These are phyloP conservation scores for Deroplatys truncata DNA, from an alignment of 2,888 invertebrate species.

Conservation along the genomic window DNA sequence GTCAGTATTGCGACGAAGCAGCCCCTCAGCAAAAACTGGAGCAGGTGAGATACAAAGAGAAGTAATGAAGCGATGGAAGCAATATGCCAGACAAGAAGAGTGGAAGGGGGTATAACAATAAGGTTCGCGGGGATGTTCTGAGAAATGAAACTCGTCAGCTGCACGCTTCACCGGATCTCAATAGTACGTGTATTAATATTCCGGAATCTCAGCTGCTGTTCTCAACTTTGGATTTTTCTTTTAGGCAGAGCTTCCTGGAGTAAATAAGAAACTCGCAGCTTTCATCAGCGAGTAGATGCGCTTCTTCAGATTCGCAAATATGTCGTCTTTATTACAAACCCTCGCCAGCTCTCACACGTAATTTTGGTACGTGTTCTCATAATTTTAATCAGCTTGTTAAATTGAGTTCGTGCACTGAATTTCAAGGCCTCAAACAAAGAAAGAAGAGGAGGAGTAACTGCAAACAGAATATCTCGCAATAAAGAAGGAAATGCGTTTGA, in stretches of 20 bases:
- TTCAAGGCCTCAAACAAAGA: not conserved
- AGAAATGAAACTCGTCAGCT: not conserved
- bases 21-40: not conserved
- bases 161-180: not conserved
- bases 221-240: not conserved
- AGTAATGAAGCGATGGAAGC: not conserved
- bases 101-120: not conserved
- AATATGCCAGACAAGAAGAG: not conserved
- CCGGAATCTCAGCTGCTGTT: not conserved
- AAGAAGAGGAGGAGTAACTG: not conserved
- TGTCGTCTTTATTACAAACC: not conserved
- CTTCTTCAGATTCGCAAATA: not conserved
- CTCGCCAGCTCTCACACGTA: not conserved
- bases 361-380: not conserved
- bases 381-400: not conserved
- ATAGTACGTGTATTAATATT: not conserved
- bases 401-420: not conserved
- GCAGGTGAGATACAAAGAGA: not conserved
- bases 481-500: not conserved
- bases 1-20: too few relatives aligned
- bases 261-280: not conserved
- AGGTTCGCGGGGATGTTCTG: not conserved
- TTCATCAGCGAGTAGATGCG: not conserved
- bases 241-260: not conserved
- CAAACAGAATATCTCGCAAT: not conserved